These are phyloP conservation scores for Nudaria mundana DNA, from an alignment of 2,888 invertebrate species.

Conservation along the genomic window DNA sequence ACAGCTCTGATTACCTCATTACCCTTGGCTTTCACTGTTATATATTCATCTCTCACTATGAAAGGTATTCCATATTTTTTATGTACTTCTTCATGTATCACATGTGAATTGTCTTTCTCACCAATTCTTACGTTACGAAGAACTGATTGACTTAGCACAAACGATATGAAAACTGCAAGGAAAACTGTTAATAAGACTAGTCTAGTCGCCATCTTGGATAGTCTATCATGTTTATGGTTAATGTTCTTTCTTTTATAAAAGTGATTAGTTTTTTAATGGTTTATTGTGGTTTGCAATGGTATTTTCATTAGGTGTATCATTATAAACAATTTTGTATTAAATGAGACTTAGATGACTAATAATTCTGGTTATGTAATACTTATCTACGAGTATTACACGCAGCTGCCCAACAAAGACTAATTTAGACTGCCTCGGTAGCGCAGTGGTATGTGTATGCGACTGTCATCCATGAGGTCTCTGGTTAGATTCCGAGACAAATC, in stretches of 20 bases:
- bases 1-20: constrained; percentile 4
- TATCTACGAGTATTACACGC: too few relatives aligned
- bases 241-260: background rate
- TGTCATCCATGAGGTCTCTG: too few relatives aligned
- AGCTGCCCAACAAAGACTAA: too few relatives aligned
- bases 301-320: too few relatives aligned
- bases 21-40: constrained; percentile 14
- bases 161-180: constrained; percentile 7
- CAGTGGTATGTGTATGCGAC: too few relatives aligned
- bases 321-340: too few relatives aligned
- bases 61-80: constrained; percentile 28
- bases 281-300: too few relatives aligned
- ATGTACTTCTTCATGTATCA: constrained; percentile 32
- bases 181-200: constrained; percentile 10
- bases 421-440: too few relatives aligned
- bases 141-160: background rate
- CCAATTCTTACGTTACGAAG: constrained; percentile 9
- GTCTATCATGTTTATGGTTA: background rate
- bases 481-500: too few relatives aligned
- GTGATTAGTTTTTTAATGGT: background rate
- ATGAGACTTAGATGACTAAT: too few relatives aligned
- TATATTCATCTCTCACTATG: constrained; percentile 22
- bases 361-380: too few relatives aligned
- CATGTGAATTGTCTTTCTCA: constrained; percentile 14
- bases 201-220: constrained; percentile 16